These are phyloP conservation scores for Drosophila baimaii DNA, from an alignment of 1,140 invertebrate species.

Conservation along the genomic window DNA sequence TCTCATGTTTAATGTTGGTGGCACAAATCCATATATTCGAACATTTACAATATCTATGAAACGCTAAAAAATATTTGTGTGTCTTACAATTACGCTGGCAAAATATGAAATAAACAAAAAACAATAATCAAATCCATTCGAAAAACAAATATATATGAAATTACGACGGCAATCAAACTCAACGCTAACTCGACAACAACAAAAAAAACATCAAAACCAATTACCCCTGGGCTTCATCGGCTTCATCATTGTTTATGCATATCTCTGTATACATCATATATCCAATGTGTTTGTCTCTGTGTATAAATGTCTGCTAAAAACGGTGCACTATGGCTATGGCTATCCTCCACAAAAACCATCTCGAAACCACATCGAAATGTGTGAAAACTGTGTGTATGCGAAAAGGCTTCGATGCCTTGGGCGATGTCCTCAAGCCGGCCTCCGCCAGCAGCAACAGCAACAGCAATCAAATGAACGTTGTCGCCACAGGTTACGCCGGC, in stretches of 20 bases:
- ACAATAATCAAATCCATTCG: slow-evolving; percentile 21
- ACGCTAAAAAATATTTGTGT: slow-evolving; percentile 51
- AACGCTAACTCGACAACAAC: slow-evolving; percentile 47
- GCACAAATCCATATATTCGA: slow-evolving; percentile 71
- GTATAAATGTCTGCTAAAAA: slow-evolving; percentile 76
- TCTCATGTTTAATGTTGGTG: slow-evolving; percentile 79
- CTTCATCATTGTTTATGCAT: slow-evolving; percentile 62
- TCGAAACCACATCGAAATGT: slow-evolving; percentile 28
- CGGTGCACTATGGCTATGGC: slow-evolving; percentile 69
- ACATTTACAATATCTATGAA: slow-evolving; percentile 45
- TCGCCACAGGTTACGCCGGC: slow-evolving; percentile 71
- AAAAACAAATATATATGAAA: slow-evolving; percentile 43
- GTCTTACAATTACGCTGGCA: slow-evolving; percentile 47
- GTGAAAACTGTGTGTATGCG: slow-evolving; percentile 37
- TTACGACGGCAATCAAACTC: slow-evolving; percentile 30
- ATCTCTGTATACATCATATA: slow-evolving; percentile 49
- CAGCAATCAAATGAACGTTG: slow-evolving; percentile 84
- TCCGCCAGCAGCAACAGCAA: slow-evolving; percentile 76
- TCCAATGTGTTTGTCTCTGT: slow-evolving; percentile 72
- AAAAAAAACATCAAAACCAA: slow-evolving; percentile 39
- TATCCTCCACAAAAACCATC: slow-evolving; percentile 39
- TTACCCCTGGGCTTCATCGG: slow-evolving; percentile 63
- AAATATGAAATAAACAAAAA: slow-evolving; percentile 23
- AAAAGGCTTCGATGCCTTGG: slow-evolving; percentile 89
- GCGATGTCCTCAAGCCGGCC: slow-evolving; percentile 88